Base-by-base conservation (phyloP, 2,888 invertebrate genomes). In the Apodemia hepburni region DNA sequence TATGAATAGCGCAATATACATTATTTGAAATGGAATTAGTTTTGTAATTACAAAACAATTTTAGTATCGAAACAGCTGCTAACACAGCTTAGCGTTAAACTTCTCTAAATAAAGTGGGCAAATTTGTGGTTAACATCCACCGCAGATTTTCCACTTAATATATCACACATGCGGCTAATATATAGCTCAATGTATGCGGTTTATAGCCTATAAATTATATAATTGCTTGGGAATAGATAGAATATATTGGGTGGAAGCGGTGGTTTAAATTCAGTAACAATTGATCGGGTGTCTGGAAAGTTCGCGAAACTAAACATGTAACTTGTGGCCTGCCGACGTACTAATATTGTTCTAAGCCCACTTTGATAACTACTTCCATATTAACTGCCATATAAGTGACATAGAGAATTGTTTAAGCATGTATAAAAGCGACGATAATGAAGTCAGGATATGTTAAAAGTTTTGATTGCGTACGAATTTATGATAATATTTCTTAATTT, bases 281-380 rank as follows among this genome's bases (percentile, higher is more conserved):
- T 76, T 73, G 74, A 78, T 75, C 74, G 70, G 74, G 71, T 69
- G 82, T 84, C 82, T 84, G 82, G 76, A 77, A 82, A 84, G 79
- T 84, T 84, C 65, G 62, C 27, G 27, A 62, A 73, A 71, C 72
- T 74, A 71, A 74, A 73, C 72, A 72, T 72, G 74, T 71, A 73
- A 74, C 72, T 75, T 71, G 73, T 69, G 75, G 74, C 69, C 69
- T 71, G 66, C 69, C 70, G 64, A 69, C 71, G 70, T 70, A 69
- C 70, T 73, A 75, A 74, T 73, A 71, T 73, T 73, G 70, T 73
- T 69, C 68, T 69, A 72, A 71, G 64, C 70, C 67, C 68, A 68
- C 66, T 71, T 69, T 69, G 65, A 67, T 69, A 73, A 73, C 69
- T 70, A 72, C 69, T 70, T 68, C 65, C 60, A 35, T 61, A 42